Base-by-base conservation (phyloP, 2,888 invertebrate genomes). In the Megamerina dolium region DNA sequence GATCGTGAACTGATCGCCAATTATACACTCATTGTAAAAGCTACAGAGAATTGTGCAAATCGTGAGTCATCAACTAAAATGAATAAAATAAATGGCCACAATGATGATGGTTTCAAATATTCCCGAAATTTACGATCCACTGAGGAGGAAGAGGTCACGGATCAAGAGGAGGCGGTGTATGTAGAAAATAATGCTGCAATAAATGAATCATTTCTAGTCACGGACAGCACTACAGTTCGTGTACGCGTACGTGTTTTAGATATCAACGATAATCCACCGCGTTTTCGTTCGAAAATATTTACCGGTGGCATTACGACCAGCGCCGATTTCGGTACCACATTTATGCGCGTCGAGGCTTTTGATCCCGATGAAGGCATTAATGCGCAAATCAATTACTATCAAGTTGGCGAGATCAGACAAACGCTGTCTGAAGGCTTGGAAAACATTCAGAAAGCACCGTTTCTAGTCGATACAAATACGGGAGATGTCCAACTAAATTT, bases 231-330 rank as follows among this genome's bases (percentile, higher is more conserved):
- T 12, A 72, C 85, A 2, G 72, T 91, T 0, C 78, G 78, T 59
- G 80, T 90, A 0, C 66, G 79, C 9, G 74, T 92, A 1, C 76
- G 75, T 42, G 85, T 96, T 0, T 71, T 78, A 32, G 96, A 96
- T 60, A 79, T 91, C 2, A 95, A 96, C 61, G 96, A 96, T 61
- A 94, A 95, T 68, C 77, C 88, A 0, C 95, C 96, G 0, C 77
- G 75, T 58, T 95, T 95, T 63, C 73, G 79, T 3, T 83, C 81
- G 47, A 78, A 81, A 52, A 80, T 91, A 48, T 92, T 95, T 63
- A 94, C 94, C 0, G 93, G 94, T 0, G 95, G 95, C 2, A 87
- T 96, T 2, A 92, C 94, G 12, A 93, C 94, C 0, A 90, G 87
- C 51, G 89, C 91, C 0, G 87, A 90, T 65, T 94, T 93, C 66